Base-by-base conservation (phyloP, 2,113 vertebrate genomes). In the Thomomys bottae region DNA sequence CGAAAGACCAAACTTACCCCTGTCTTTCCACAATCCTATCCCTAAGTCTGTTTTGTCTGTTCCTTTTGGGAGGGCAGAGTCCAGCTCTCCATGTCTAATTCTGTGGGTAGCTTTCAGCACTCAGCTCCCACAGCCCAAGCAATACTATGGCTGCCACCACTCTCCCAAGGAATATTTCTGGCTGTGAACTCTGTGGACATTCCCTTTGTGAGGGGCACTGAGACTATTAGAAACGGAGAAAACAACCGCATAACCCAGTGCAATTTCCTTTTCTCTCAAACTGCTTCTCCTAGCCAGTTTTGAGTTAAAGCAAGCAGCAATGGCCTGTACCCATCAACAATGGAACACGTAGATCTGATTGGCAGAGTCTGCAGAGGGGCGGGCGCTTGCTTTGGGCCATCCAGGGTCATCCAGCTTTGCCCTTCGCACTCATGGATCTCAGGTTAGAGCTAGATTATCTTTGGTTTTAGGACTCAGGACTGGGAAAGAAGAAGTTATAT, bases 41-140 rank as follows among this genome's bases (percentile, higher is more conserved):
- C 79, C 42, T 42, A 34, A 34, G 57, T 80, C 42, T 84, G 45
- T 88, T 88, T 86, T 34, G 26, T 67, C 80, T 93, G 63, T 59
- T 63, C 30, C 4, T 64, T n/a, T 15, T 8, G 40, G 64, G 59
- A 54, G 42, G 67, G 38, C 17, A 38, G 28, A 38, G 67, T 49
- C 42, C 20, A 68, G 40, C 21, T 71, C 63, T 14, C 20, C 14
- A 15, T 8, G 12, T 67, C 67, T 23, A 64, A 90, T 38, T 76
- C 42, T 88, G 80, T 64, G 28, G 67, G 61, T 49, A 4, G 30
- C 57, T 81, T 59, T 24, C 87, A 68, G 63, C 14, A 3, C 64
- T 36, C 26, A 42, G 70, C 26, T 26, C 24, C n/a, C 72, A 79
- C 8, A 30, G 54, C 88, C 84, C 71, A 57, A 54, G 30, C 34